Conservation (phyloP, 2,113 vertebrate genomes). For the Nycticorax nycticorax region DNA sequence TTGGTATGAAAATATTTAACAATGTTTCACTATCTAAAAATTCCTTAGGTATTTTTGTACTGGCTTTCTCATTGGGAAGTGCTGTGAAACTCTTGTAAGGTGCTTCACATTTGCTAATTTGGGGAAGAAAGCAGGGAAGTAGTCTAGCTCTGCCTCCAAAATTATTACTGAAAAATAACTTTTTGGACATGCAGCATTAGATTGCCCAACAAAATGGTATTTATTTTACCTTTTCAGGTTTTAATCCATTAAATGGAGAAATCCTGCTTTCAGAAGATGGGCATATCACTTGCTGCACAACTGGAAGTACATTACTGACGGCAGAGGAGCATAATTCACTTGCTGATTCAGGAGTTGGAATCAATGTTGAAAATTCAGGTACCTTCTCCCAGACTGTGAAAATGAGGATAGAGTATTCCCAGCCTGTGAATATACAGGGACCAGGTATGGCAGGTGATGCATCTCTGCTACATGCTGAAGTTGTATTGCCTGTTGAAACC, state of each 20-base stretch:
- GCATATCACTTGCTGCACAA: not conserved
- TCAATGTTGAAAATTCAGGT: not conserved
- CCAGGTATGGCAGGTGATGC: not conserved
- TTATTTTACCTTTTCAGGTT: constrained; percentile 37
- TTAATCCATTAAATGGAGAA: not conserved
- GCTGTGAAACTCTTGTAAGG: not conserved
- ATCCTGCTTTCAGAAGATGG: not conserved
- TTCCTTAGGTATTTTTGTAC: not conserved
- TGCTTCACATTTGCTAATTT: not conserved
- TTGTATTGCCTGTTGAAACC: not conserved
- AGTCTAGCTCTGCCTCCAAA: not conserved
- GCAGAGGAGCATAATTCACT: not conserved
- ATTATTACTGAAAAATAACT: not conserved
- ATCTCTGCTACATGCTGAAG: not conserved
- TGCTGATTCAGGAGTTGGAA: not conserved
- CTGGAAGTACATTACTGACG: not conserved
- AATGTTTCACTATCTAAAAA: not conserved
- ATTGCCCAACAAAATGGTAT: not conserved
- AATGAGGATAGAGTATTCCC: not conserved
- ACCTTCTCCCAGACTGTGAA: not conserved
- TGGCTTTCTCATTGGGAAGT: not conserved
- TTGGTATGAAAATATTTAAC: not conserved
- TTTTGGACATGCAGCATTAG: not conserved
- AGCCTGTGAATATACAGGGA: not conserved
- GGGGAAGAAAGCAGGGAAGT: not conserved